These are phyloP conservation scores for Chiridota heheva DNA, from an alignment of 35 echinoderm and acorn worm species.

Conservation along the genomic window DNA sequence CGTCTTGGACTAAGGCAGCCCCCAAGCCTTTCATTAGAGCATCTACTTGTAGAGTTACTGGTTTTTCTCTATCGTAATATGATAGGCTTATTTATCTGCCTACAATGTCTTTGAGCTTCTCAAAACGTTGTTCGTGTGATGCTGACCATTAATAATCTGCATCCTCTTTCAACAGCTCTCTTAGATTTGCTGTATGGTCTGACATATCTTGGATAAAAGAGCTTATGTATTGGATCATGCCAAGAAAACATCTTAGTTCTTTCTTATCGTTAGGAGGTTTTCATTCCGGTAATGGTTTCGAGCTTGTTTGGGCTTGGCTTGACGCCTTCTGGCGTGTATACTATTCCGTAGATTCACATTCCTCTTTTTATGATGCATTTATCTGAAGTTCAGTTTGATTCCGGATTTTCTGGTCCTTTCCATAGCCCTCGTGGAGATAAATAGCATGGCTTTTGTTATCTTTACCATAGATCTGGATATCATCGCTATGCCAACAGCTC, in stretches of 20 bases:
- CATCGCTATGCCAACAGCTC: slow-evolving; percentile 30
- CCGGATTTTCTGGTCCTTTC: background rate
- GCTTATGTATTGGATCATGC: slow-evolving; percentile 47
- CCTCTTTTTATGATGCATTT: slow-evolving; percentile 3
- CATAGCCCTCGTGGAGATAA: background rate
- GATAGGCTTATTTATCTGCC: too few relatives aligned
- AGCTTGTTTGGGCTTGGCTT: slow-evolving; percentile 22
- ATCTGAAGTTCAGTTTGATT: background rate
- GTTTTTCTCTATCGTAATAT: too few relatives aligned
- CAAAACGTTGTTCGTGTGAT: too few relatives aligned
- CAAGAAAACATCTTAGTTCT: slow-evolving; percentile 46
- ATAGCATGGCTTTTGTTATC: slow-evolving; percentile 28
- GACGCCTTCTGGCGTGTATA: background rate
- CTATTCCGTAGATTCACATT: background rate
- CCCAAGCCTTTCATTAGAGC: too few relatives aligned
- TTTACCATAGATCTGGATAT: slow-evolving; percentile 35
- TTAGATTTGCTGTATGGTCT: background rate
- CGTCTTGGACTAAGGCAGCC: too few relatives aligned
- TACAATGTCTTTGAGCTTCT: too few relatives aligned
- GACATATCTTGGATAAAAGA: background rate
- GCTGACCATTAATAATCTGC: slow-evolving; percentile 41
- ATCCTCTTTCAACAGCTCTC: slow-evolving; percentile 49
- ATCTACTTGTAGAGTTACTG: too few relatives aligned
- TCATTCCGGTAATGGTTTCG: background rate
- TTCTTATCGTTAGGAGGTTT: slow-evolving; percentile 1